Evolutionary conservation across 1,140 invertebrate genomes (phyloP), one percentile per base, ranked within the genome.

Genomic region (Bombus impatiens): DNA sequence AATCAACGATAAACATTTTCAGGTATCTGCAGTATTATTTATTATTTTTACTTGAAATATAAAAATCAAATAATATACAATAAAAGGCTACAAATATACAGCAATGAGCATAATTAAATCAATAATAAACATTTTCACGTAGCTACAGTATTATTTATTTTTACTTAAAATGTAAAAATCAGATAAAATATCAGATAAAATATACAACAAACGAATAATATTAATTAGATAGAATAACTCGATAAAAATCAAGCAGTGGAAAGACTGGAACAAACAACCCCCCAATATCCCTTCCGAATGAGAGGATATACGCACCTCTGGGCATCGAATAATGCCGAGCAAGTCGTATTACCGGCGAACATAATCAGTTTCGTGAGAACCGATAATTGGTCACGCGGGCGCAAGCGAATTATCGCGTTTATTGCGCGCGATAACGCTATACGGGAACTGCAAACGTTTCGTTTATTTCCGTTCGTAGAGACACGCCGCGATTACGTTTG

Each of bases 341-440:
- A 82, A 71, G 79, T 82, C 62, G 80, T 74, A 86, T 86, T 76
- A 82, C 32, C 53, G 28, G 70, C 18, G 71, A 13, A 44, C 47
- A 70, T 86, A 82, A 86, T 86, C 79, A 82, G 80, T 77, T 82
- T 59, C n/a, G 47, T 72, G 70, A 10, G 42, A 59, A 70, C 70
- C 84, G 72, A 86, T 86, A 86, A 86, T 86, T 82, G 84, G 57
- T 81, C 79, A 44, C 70, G 79, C 25, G 62, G 70, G 68, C 32
- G 42, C 47, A 42, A 37, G 37, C 62, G 72, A 82, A 71, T 82
- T 86, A 86, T 82, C 72, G 72, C 78, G 67, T 62, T 78, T 25
- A 57, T 67, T 67, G 75, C 9, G 6, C 12, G 40, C 35, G 84
- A 81, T 86, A 86, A 81, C 37, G 37, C 32, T 72, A 18, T n/a